A percentile compares a stretch with the other conserved stretches of the same genome.
Evolutionary conservation across 2,113 vertebrate species (phyloP).

Genomic region (Leucoraja erinaceus): DNA sequence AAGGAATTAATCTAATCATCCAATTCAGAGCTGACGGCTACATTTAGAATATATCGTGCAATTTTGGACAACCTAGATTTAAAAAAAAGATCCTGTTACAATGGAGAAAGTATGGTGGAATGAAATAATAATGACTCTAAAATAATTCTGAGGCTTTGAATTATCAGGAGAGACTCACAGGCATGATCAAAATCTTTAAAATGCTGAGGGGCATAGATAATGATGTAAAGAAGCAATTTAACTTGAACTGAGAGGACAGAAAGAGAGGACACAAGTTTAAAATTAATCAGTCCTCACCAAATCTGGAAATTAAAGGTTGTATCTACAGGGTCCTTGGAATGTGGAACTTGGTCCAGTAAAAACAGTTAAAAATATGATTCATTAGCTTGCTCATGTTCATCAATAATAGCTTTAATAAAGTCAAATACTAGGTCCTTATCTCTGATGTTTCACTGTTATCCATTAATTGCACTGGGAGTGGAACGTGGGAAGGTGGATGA

Average conservation of each 20-base stretch:
- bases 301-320: not conserved
- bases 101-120: not conserved
- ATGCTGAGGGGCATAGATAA: constrained; percentile 17
- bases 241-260: constrained; percentile 24
- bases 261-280: constrained; percentile 6
- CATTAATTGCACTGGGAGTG: not conserved
- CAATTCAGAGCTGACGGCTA: not conserved
- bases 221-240: constrained; percentile 33
- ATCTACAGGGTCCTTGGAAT: not conserved
- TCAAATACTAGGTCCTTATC: not conserved
- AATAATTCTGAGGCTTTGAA: constrained; percentile 5
- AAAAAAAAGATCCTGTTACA: not conserved
- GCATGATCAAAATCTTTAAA: constrained; percentile 20
- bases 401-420: constrained; percentile 23
- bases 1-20: not conserved
- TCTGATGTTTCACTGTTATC: not conserved
- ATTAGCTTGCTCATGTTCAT: constrained; percentile 18
- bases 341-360: not conserved
- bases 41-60: not conserved
- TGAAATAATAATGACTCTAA: not conserved
- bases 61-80: not conserved
- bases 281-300: constrained; percentile 23
- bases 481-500: not conserved
- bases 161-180: not conserved
- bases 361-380: not conserved